These are phyloP conservation scores for Epinephelus cyanopodus DNA, from an alignment of 2,113 vertebrate species.

Conservation along the genomic window DNA sequence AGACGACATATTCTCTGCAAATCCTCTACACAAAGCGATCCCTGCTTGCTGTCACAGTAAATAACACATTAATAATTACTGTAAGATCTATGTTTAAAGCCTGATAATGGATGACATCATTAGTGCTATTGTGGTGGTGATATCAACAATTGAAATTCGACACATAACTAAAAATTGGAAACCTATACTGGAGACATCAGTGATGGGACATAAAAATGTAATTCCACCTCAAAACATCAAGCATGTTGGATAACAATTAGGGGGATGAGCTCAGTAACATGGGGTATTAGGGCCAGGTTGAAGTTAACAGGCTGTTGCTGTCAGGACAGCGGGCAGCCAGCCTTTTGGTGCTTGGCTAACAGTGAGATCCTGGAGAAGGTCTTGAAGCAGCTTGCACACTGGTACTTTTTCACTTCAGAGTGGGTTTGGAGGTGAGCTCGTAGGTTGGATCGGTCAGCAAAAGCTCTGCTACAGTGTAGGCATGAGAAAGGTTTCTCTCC, in stretches of 20 bases:
- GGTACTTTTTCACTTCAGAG: slow-evolving; percentile 56
- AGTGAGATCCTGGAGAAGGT: slow-evolving; percentile 63
- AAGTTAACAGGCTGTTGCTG: background rate
- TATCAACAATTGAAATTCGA: too few relatives aligned
- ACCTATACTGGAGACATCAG: too few relatives aligned
- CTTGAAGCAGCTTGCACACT: slow-evolving; percentile 54
- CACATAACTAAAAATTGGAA: too few relatives aligned
- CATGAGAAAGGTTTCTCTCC: slow-evolving; percentile 63
- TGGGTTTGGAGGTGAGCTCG: slow-evolving; percentile 64
- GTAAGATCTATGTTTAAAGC: background rate
- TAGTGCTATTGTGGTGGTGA: background rate
- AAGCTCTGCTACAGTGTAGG: slow-evolving; percentile 57
- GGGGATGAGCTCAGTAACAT: too few relatives aligned
- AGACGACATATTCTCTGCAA: background rate
- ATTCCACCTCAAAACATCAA: too few relatives aligned
- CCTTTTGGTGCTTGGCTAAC: slow-evolving; percentile 58
- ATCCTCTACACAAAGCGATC: background rate
- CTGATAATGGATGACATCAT: background rate
- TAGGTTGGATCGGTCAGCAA: slow-evolving; percentile 62
- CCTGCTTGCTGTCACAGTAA: background rate
- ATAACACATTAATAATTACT: background rate
- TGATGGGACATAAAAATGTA: too few relatives aligned
- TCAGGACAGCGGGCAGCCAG: slow-evolving; percentile 46
- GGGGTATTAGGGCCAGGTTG: background rate
- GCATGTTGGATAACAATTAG: too few relatives aligned